Percentiles rank a stretch among this genome's conserved stretches.
phyloP scores from a whole-genome alignment of 53 echinoderm and acorn worm genomes.

The Crossaster papposus region DNA sequence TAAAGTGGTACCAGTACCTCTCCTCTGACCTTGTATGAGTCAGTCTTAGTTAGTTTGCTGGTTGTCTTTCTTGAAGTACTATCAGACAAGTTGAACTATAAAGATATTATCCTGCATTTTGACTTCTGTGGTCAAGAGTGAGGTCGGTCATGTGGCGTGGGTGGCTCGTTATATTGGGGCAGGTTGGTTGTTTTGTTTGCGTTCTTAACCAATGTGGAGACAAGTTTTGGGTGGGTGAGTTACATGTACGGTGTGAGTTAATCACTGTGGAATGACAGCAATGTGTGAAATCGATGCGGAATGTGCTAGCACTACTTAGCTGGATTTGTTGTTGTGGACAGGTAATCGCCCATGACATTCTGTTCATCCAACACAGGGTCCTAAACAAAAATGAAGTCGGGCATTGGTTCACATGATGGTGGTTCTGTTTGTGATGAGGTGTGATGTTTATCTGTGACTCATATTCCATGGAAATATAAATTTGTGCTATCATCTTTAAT shows the following conservation, averaged over 20 bases:
- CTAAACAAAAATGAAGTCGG: not conserved
- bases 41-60: not conserved
- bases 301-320: not conserved
- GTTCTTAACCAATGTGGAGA: not conserved
- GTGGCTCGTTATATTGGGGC: not conserved
- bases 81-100: not conserved
- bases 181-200: not conserved
- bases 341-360: constrained; percentile 38
- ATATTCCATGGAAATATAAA: no score
- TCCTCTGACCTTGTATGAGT: not conserved
- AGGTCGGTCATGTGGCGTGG: not conserved
- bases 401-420: not conserved
- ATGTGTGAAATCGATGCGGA: constrained; percentile 8
- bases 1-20: not conserved
- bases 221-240: not conserved
- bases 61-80: not conserved
- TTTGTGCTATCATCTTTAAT: no score
- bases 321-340: constrained; percentile 19
- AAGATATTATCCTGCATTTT: not conserved
- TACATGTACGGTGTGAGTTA: constrained; percentile 14
- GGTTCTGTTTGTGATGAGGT: no score
- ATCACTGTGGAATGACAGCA: constrained; percentile 29
- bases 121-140: constrained; percentile 21
- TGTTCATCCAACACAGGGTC: not conserved
- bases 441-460: no score